Evolutionary conservation across 2,113 vertebrate genomes (phyloP), one percentile per base, ranked within the genome.

Genomic region (Pedionomus torquatus): DNA sequence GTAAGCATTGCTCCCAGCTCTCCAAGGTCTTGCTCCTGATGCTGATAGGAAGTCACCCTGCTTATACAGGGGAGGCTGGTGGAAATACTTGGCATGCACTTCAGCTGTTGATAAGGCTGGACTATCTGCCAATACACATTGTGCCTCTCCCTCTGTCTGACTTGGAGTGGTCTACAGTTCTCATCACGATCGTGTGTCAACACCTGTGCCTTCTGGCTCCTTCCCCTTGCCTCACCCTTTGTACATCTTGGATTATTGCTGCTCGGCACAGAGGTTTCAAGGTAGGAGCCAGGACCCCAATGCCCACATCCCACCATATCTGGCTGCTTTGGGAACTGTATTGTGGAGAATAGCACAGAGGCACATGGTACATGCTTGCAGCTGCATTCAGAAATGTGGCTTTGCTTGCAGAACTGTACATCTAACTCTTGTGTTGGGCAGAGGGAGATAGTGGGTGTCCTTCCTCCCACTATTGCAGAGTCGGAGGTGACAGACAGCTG

Each of bases 81-180:
- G 92, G 86, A 95, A 97, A 96, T 93, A 96, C 74, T 95, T 96
- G 95, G 91, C 95, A 92, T 76, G 66, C 69, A 79, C 81, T 97
- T 93, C 77, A 95, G 7, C 61, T 91, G 77, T 57, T 87, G 95
- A 97, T 96, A 97, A 96, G 81, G 65, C 80, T 79, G 83, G 81
- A 78, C 69, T 93, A 90, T 87, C 92, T 92, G 86, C 94, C 90
- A 90, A 95, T 84, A 87, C 61, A 92, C 49, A 89, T 76, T 89
- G 83, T 93, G 91, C 87, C 86, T 89, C 93, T 96, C 95, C 94
- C 92, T 97, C 95, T 84, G 93, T 96, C 96, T 96, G 94, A 91
- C 95, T 96, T 96, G 96, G 91, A 97, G 94, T 96, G 92, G 96
- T 95, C 94, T 96, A 49, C 81, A 58, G 68, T 37, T 93, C 83